Evolutionary conservation across 2,888 invertebrate species (phyloP).

Genomic region (Spicauda simplicius): DNA sequence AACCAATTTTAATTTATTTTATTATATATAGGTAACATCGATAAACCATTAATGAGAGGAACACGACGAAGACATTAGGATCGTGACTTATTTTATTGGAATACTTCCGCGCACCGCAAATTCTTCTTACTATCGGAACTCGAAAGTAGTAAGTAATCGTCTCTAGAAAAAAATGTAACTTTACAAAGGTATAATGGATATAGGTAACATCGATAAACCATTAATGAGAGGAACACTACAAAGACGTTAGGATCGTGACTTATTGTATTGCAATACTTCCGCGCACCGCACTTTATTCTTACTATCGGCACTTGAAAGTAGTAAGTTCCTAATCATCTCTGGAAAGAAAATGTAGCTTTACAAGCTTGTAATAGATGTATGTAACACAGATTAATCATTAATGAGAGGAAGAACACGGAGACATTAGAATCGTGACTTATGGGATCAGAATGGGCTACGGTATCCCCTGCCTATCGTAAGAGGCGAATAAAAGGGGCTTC

Average conservation of each 20-base stretch:
- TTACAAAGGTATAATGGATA: too few relatives aligned
- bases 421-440: too few relatives aligned
- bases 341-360: too few relatives aligned
- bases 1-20: not conserved
- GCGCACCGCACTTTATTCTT: slow-evolving; percentile 1
- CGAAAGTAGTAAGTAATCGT: not conserved
- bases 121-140: slow-evolving; percentile 3
- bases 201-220: slow-evolving; percentile 2
- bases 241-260: slow-evolving; percentile 14
- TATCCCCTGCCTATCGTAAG: too few relatives aligned
- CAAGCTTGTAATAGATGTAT: too few relatives aligned
- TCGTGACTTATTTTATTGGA: slow-evolving; percentile 17
- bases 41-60: slow-evolving; percentile 15
- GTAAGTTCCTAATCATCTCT: too few relatives aligned
- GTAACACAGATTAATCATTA: too few relatives aligned
- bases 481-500: too few relatives aligned
- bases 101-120: slow-evolving; percentile 13
- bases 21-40: not conserved
- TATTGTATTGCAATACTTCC: slow-evolving; percentile 25
- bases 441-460: too few relatives aligned
- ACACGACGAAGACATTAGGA: slow-evolving; percentile 20
- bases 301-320: slow-evolving; percentile 4
- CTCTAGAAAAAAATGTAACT: too few relatives aligned
- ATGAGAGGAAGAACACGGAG: too few relatives aligned
- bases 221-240: slow-evolving; percentile 13